Evolutionary conservation across 2,888 invertebrate species (phyloP).

Genomic region (Nomada fucata): DNA sequence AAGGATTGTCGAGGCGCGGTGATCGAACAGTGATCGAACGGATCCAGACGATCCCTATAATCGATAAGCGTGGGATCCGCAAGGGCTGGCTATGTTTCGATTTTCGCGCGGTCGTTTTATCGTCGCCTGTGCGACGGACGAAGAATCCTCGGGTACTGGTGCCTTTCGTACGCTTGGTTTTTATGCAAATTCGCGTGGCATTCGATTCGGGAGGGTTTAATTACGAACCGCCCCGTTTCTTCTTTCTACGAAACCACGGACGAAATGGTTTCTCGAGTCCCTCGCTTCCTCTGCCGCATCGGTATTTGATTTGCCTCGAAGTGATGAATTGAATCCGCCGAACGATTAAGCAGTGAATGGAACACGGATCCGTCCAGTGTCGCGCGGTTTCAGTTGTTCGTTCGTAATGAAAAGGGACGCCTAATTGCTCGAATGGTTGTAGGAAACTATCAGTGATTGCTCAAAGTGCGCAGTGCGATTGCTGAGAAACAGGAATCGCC

Average conservation of each 20-base stretch:
- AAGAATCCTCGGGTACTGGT: background rate
- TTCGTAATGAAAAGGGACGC: background rate
- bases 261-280: background rate
- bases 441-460: background rate
- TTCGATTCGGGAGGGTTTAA: background rate
- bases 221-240: background rate
- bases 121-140: constrained; percentile 31
- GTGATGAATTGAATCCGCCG: background rate
- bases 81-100: constrained; percentile 24
- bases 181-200: background rate
- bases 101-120: constrained; percentile 19
- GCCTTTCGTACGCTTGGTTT: background rate
- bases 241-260: background rate
- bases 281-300: no score
- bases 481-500: no score
- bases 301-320: background rate
- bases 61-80: constrained; percentile 5
- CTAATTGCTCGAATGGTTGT: background rate
- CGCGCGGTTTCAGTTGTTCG: background rate
- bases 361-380: background rate
- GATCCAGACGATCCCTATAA: background rate
- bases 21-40: background rate
- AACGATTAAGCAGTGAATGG: background rate
- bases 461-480: background rate
- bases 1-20: background rate